Evolutionary conservation across 2,888 invertebrate species (phyloP).

Genomic region (Eupithecia inturbata): DNA sequence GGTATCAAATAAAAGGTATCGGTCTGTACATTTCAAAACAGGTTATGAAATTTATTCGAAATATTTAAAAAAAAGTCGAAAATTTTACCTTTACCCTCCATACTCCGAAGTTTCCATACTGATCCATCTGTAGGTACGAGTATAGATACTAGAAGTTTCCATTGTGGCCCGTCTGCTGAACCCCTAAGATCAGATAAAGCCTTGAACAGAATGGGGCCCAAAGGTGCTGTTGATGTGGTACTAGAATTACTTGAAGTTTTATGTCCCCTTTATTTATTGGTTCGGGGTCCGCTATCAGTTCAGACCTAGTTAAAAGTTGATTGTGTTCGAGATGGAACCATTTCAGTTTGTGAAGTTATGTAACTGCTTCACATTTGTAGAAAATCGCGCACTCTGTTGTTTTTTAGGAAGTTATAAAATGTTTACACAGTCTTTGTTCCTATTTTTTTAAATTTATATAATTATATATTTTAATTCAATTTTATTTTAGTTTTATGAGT

Average conservation of each 20-base stretch:
- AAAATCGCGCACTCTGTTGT: background rate
- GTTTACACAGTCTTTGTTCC: background rate
- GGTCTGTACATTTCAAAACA: too few relatives aligned
- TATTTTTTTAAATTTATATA: too few relatives aligned
- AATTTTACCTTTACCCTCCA: too few relatives aligned
- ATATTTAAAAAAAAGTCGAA: too few relatives aligned
- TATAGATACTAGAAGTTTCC: too few relatives aligned
- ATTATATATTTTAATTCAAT: too few relatives aligned
- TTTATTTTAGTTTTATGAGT: too few relatives aligned
- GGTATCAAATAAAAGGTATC: too few relatives aligned
- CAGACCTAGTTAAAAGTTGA: slow-evolving; percentile 44
- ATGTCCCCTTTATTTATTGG: slow-evolving; percentile 22
- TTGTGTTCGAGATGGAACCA: background rate
- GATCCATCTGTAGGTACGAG: too few relatives aligned
- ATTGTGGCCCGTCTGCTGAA: background rate
- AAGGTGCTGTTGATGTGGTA: slow-evolving; percentile 62
- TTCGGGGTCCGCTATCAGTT: slow-evolving; percentile 14
- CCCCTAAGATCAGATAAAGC: slow-evolving; percentile 48
- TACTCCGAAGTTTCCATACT: too few relatives aligned
- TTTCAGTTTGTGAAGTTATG: background rate
- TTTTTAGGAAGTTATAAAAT: background rate
- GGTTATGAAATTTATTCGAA: too few relatives aligned
- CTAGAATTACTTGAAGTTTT: slow-evolving; percentile 56
- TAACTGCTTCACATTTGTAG: background rate
- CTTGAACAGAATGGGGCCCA: slow-evolving; percentile 62